These are phyloP conservation scores for Scatophagus argus DNA, from an alignment of 2,113 vertebrate genomes.

Conservation along the genomic window DNA sequence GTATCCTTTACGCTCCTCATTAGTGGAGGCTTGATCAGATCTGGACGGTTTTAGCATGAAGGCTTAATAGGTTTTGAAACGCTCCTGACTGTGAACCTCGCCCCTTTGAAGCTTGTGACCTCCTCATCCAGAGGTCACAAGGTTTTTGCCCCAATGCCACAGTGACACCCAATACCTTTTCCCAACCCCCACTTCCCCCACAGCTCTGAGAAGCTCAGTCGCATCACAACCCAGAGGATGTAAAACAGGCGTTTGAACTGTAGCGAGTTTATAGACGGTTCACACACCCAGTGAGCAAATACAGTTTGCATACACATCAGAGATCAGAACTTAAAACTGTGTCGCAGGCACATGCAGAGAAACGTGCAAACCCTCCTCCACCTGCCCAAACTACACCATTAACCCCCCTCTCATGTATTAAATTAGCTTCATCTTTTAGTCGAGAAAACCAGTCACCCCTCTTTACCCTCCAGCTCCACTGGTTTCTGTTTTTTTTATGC, in stretches of 20 bases:
- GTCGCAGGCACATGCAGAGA: neutral
- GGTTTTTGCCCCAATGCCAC: constrained; percentile 38
- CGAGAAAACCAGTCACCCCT: constrained; percentile 25
- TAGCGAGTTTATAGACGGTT: constrained; percentile 25
- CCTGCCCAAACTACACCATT: constrained; percentile 70
- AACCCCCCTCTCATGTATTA: constrained; percentile 76
- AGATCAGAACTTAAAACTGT: neutral
- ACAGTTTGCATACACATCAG: constrained; percentile 11
- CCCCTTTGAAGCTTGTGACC: constrained; percentile 71
- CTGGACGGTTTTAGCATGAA: constrained; percentile 18
- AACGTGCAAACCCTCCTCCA: constrained; percentile 38
- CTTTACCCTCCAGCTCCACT: constrained; percentile 33
- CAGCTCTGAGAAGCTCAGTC: neutral
- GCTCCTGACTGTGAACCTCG: constrained; percentile 26
- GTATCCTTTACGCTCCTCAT: constrained; percentile 33
- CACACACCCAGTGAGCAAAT: constrained; percentile 36
- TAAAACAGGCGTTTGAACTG: constrained; percentile 26
- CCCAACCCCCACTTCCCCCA: constrained; percentile 13
- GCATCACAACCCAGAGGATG: constrained; percentile 21
- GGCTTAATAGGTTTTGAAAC: constrained; percentile 36
- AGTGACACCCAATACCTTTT: constrained; percentile 54
- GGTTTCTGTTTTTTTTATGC: constrained; percentile 68
- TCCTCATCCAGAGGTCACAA: constrained; percentile 52
- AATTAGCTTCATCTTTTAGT: constrained; percentile 76
- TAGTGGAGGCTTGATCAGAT: constrained; percentile 38